Conservation (phyloP, 2,113 vertebrate species). For the Delphinapterus leucas region DNA sequence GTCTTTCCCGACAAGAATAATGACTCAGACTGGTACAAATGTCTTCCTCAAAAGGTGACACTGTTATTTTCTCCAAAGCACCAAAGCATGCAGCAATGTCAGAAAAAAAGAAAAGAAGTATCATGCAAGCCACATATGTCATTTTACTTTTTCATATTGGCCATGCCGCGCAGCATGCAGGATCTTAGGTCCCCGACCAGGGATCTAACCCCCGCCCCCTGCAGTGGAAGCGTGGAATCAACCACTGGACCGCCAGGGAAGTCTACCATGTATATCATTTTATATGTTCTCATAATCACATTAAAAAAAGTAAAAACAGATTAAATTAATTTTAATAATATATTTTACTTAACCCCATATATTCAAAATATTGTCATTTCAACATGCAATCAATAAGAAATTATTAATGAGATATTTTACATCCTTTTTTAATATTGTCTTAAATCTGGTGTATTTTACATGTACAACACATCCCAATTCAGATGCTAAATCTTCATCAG, state of each 20-base stretch:
- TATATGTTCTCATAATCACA: neutral
- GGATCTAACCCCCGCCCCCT: no score
- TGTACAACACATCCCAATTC: neutral
- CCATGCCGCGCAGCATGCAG: no score
- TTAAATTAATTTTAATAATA: neutral
- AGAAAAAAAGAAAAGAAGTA: neutral
- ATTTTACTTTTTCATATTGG: no score
- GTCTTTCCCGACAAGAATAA: neutral
- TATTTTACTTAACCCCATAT: neutral
- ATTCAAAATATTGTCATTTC: neutral
- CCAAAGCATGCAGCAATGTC: no score
- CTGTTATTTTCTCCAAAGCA: conserved; percentile 3
- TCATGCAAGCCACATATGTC: neutral
- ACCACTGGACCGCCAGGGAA: no score
- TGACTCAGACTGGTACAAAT: neutral
- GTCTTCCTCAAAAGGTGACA: conserved; percentile 3
- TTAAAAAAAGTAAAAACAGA: neutral
- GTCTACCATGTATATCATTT: neutral
- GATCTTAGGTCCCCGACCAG: no score
- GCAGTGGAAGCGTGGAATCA: no score
- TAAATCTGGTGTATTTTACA: neutral
- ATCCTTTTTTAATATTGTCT: neutral
- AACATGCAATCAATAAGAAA: neutral
- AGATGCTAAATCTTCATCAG: neutral
- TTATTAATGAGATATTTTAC: neutral